Evolutionary conservation across 2,797 vertebrate genomes (phyloP).

Genomic region (Aphelocoma californica): DNA sequence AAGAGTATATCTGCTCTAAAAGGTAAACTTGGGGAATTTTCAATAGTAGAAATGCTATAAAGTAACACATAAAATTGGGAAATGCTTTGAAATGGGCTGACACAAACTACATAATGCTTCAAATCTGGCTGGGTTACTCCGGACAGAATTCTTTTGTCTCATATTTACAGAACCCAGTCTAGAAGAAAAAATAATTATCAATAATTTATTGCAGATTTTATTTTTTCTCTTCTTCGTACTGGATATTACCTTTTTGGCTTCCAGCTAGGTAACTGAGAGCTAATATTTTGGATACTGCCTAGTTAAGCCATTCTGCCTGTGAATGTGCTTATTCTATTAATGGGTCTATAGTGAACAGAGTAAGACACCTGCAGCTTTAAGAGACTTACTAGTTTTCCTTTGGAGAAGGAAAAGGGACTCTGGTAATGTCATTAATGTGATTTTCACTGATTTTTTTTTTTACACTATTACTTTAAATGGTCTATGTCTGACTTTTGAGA

Average conservation of each 20-base stretch:
- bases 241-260: neutral
- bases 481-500: neutral
- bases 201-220: neutral
- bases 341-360: neutral
- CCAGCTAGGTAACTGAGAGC: neutral
- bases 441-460: neutral
- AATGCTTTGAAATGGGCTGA: neutral
- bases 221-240: neutral
- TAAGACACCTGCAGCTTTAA: constrained; percentile 8
- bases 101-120: neutral
- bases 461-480: neutral
- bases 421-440: neutral
- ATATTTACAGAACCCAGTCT: neutral
- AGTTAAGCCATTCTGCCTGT: neutral
- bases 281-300: neutral
- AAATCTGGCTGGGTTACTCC: neutral
- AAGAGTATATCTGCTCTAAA: neutral
- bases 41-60: neutral
- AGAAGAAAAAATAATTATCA: neutral
- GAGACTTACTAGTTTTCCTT: neutral
- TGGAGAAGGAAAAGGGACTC: neutral
- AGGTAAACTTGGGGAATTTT: neutral
- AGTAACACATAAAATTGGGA: neutral
- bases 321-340: neutral
- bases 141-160: neutral